Base-by-base conservation (phyloP, 2,888 invertebrate species). In the Rugalucina vietnamica region DNA sequence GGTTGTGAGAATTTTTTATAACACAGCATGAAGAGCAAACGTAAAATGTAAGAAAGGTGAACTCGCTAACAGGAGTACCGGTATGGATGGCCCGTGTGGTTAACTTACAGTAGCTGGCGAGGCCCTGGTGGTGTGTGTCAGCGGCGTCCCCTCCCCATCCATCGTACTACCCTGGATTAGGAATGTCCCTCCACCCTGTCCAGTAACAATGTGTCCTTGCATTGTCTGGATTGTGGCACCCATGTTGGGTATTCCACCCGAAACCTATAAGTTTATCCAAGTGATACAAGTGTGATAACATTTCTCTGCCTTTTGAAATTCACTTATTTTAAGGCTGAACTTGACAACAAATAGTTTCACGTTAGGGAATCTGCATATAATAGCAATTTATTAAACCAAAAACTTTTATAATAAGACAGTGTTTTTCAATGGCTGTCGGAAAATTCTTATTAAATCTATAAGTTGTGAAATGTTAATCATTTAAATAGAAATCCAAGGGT, bases 51-150 rank as follows among this genome's bases (percentile, higher is more conserved):
- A 43, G 18, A 10, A 43, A 34, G 34, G n/a, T 32, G 14, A 65
- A 65, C 65, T 65, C 65, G n/a, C 14, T 27, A 27, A 69, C 5
- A 34, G 29, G 69, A 49, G 12, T 69, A 69, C 69, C 5, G 29
- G 5, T 24, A 60, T 29, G 29, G n/a, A 36, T 27, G 69, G 5
- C n/a, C n/a, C 29, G 21, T 34, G 36, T 27, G 8, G 32, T 29
- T 8, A 8, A 91, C 97, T 97, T 96, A 98, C 98, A 95, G 99
- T 99, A 95, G 98, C 98, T 95, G 98, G 97, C 94, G 97, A 97
- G 94, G 97, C 97, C 95, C 97, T 96, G 94, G 97, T 97, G 93
- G 97, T 97, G 95, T 97, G 97, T 92, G 97, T 96, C 93, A 96
- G 95, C 93, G 97, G 95, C 92, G 96, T 96, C 92, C 95, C 93